Percentiles rank a stretch among this genome's conserved stretches.
Conservation (phyloP, 92 coral and sea anemone genomes). For the Isaurus tuberculatus region DNA sequence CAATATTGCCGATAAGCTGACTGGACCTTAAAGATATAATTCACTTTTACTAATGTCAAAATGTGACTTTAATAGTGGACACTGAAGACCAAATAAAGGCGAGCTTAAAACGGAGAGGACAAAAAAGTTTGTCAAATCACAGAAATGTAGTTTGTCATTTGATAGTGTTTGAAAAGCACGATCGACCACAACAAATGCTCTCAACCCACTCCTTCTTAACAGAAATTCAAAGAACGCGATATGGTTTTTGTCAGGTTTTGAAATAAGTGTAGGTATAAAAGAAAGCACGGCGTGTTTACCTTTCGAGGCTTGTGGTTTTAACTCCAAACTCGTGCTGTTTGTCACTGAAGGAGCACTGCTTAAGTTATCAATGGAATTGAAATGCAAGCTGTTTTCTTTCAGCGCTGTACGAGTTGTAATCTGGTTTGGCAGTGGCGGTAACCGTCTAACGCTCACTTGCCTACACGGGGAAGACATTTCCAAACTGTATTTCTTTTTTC, state of each 20-base stretch:
- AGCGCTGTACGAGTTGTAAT: conserved; percentile 63
- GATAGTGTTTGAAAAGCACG: not conserved
- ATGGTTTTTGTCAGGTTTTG: not conserved
- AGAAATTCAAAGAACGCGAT: not conserved
- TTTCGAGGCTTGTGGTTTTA: conserved; percentile 35
- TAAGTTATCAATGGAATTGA: conserved; percentile 25
- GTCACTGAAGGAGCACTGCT: conserved; percentile 11
- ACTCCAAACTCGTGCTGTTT: conserved; percentile 32
- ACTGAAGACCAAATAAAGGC: not conserved
- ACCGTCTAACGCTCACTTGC: conserved; percentile 93
- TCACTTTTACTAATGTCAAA: not conserved
- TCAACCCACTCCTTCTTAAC: not conserved
- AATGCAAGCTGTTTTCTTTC: conserved; percentile 59
- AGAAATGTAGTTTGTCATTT: conserved; percentile 7
- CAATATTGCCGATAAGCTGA: not conserved
- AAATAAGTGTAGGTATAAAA: not conserved
- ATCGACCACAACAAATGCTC: not conserved
- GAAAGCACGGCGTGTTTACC: conserved; percentile 14
- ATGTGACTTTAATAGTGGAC: not conserved
- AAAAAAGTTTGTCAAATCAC: conserved; percentile 4
- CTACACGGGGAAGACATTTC: conserved; percentile 95
- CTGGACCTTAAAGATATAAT: not conserved
- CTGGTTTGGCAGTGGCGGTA: conserved; percentile 96
- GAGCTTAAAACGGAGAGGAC: not conserved
- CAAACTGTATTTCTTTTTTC: conserved; percentile 42